Conservation (phyloP, 2,113 vertebrate species). For the Poeciliopsis turrubarensis region DNA sequence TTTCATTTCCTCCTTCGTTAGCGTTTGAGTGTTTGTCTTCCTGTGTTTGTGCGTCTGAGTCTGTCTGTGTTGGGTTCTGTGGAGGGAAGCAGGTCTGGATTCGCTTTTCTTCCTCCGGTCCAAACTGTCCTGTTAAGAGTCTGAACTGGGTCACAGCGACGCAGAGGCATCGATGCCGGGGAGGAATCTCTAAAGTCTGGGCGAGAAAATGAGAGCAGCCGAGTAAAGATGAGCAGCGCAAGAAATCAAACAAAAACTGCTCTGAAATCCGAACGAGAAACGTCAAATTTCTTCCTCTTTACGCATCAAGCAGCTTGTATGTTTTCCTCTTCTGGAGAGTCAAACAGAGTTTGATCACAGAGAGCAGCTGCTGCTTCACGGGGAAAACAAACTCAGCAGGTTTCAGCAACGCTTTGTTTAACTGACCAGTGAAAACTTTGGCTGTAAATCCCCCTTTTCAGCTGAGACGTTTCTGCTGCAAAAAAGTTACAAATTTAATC, state of each 20-base stretch:
- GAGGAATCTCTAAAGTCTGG: conserved; percentile 41
- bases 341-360: background rate
- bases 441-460: background rate
- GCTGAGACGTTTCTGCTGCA: background rate
- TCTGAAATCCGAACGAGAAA: conserved; percentile 25
- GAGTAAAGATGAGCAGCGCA: conserved; percentile 47
- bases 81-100: conserved; percentile 6
- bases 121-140: conserved; percentile 38
- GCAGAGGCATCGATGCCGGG: conserved; percentile 19
- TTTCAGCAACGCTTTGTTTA: background rate
- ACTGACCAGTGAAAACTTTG: conserved; percentile 6
- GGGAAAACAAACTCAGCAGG: background rate
- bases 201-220: conserved; percentile 36
- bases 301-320: too few species aligned
- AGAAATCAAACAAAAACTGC: conserved; percentile 32
- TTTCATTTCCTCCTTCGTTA: background rate
- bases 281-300: background rate
- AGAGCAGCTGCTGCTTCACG: background rate
- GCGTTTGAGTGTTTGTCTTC: background rate
- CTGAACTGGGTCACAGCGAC: conserved; percentile 72
- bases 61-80: background rate
- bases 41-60: background rate
- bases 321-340: too few species aligned
- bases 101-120: conserved; percentile 26
- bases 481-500: conserved; percentile 21